Conservation (phyloP, 2,888 invertebrate genomes). For the Gisinianus flammeolus region DNA sequence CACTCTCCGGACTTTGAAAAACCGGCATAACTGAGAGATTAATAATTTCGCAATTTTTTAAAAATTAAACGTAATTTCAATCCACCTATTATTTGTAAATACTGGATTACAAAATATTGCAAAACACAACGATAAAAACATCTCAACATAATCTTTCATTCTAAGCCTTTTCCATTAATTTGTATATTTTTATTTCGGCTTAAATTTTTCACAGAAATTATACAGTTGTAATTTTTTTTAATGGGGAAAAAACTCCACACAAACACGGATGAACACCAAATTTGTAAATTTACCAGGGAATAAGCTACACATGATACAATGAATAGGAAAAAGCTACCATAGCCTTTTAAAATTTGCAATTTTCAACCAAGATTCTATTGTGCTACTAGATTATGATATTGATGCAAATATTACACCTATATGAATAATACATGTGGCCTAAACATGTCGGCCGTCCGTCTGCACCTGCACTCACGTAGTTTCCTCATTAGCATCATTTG, state of each 20-base stretch:
- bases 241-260: too few relatives aligned
- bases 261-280: neutral
- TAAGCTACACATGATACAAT: neutral
- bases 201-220: too few relatives aligned
- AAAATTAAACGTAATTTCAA: too few relatives aligned
- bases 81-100: neutral
- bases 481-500: constrained; percentile 24
- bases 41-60: neutral
- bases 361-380: neutral
- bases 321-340: neutral
- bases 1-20: neutral
- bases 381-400: neutral
- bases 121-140: neutral
- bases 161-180: neutral
- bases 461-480: neutral
- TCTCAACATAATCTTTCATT: neutral
- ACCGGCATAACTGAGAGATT: neutral
- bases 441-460: constrained; percentile 8
- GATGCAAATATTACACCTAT: neutral
- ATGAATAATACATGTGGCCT: constrained; percentile 23
- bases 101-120: neutral
- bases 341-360: neutral
- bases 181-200: too few relatives aligned
- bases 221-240: too few relatives aligned
- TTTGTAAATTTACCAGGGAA: neutral